phyloP scores from a whole-genome alignment of 2,113 vertebrate species.

The Drymodes brunneopygia region DNA sequence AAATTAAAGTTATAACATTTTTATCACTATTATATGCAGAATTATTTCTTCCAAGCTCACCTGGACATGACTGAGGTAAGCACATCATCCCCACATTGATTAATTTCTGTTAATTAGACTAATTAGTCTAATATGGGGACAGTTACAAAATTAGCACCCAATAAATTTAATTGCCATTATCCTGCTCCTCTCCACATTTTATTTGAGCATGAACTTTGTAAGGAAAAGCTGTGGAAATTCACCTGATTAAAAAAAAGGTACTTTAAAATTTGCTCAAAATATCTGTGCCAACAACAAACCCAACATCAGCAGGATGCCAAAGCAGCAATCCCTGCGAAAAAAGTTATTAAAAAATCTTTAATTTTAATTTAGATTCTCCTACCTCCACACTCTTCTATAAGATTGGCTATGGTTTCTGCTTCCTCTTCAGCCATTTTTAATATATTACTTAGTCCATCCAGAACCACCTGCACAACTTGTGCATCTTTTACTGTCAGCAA shows the following conservation, averaged over 20 bases:
- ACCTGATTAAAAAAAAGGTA: rapidly evolving
- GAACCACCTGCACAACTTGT: slow-evolving; percentile 97
- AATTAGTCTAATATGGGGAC: background rate
- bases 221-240: background rate
- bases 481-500: slow-evolving; percentile 97
- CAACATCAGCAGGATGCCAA: background rate
- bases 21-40: rapidly evolving
- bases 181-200: background rate
- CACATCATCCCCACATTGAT: background rate
- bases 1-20: background rate
- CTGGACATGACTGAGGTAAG: background rate
- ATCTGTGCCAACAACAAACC: background rate
- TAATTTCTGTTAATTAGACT: background rate
- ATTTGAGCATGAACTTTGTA: background rate
- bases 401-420: slow-evolving; percentile 95
- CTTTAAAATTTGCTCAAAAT: background rate
- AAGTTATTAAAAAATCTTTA: background rate
- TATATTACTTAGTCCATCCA: slow-evolving; percentile 99
- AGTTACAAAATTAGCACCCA: background rate
- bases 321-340: background rate
- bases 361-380: background rate
- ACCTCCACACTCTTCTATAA: slow-evolving; percentile 99
- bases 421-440: slow-evolving; percentile 99
- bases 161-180: background rate
- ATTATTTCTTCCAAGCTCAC: background rate